A percentile compares a stretch with the other conserved stretches of the same genome.
Conservation (phyloP, 30 jellyfish, hydroid and myxozoan species). For the Aurelia coerulea region DNA sequence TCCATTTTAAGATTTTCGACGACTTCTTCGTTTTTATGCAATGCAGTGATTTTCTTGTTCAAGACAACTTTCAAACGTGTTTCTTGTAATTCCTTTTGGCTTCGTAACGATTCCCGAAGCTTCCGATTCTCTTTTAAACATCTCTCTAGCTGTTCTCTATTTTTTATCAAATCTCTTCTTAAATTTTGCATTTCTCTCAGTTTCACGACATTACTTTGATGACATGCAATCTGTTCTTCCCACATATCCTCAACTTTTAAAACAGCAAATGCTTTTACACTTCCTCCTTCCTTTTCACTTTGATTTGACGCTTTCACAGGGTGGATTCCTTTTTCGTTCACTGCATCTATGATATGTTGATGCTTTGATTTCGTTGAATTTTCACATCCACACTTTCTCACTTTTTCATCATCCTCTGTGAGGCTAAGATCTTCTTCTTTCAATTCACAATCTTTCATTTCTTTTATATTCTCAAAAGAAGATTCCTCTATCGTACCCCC, state of each 20-base stretch:
- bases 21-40: constrained; percentile 4
- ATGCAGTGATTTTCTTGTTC: neutral
- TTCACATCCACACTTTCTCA: too few species aligned
- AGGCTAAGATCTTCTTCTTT: too few species aligned
- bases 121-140: constrained; percentile 25
- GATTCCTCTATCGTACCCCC: neutral
- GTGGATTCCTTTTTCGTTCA: too few species aligned
- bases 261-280: constrained; percentile 19
- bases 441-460: too few species aligned
- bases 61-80: neutral
- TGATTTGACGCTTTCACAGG: too few species aligned
- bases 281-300: too few species aligned
- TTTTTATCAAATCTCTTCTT: constrained; percentile 18
- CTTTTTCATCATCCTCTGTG: too few species aligned
- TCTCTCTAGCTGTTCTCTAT: constrained; percentile 37
- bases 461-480: too few species aligned
- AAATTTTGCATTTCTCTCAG: constrained; percentile 33
- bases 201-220: constrained; percentile 27
- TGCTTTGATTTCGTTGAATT: too few species aligned
- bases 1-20: constrained; percentile 17
- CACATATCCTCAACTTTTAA: constrained; percentile 41
- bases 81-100: neutral
- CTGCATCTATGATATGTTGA: too few species aligned
- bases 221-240: constrained; percentile 43
- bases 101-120: constrained; percentile 1